Base-by-base conservation (phyloP, 2,797 vertebrate genomes). In the Anguilla marmorata region DNA sequence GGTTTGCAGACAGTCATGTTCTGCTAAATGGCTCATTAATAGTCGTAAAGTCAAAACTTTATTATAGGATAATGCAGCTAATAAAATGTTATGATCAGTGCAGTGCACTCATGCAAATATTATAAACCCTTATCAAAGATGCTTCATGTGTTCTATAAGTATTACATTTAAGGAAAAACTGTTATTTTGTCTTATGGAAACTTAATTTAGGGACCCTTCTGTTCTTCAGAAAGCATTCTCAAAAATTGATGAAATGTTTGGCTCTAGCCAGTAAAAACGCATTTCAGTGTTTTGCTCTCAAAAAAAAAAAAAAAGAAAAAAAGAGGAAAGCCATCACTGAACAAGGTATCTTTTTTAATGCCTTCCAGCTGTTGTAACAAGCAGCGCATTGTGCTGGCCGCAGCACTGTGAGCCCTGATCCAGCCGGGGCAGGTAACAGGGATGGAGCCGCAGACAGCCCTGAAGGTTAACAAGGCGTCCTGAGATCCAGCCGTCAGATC, bases 341-440 rank as follows among this genome's bases (percentile, higher is more conserved):
- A 92, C 89, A 91, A 92, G 91, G 90, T 90, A 92, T 92, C 87
- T 91, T 88, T 88, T 91, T 90, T 91, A 86, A 92, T 89, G 86
- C 86, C 24, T 88, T 76, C 89, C 89, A 88, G 88, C 87, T 90
- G 90, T 79, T 90, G 37, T 88, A 87, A 93, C 88, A 91, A 86
- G 86, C 52, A 56, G 24, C 21, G 88, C 72, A 89, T 91, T 92
- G 90, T 90, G 88, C 91, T 58, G 69, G 50, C 52, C 14, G 16
- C 86, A 85, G 86, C n/a, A 60, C n/a, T 19, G 74, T 58, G 50
- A 50, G 69, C 41, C 30, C 7, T 52, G 50, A 11, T 52, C 7
- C 7, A 12, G 50, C 50, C 50, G 8, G 8, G 50, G 86, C 86
- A 88, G 83, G 89, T 89, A 89, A 89, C 86, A 85, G 33, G 3